Evolutionary conservation across 2,113 vertebrate genomes (phyloP), one percentile per base, ranked within the genome.

Genomic region (Taxidea taxus): DNA sequence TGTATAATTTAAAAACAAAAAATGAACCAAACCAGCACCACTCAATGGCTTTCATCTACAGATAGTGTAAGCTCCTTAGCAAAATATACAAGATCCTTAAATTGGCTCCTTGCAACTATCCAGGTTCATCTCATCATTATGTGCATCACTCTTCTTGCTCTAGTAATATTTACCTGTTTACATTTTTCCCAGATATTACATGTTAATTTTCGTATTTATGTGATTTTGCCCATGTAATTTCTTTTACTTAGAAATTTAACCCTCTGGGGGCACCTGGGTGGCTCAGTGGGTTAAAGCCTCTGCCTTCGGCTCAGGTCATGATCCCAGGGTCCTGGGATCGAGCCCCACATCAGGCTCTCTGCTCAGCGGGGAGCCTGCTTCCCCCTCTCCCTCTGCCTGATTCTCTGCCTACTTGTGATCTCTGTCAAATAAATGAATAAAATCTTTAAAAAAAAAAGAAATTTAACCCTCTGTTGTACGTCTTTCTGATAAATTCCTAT

Each of bases 401-500:
- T n/a, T n/a, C n/a, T n/a, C n/a, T n/a, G n/a, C n/a, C n/a, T n/a
- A n/a, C n/a, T n/a, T n/a, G n/a, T n/a, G n/a, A n/a, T n/a, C n/a
- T n/a, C n/a, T n/a, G n/a, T n/a, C n/a, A n/a, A n/a, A n/a, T n/a
- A n/a, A n/a, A n/a, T n/a, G n/a, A n/a, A n/a, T n/a, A n/a, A n/a
- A n/a, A n/a, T n/a, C n/a, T n/a, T n/a, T n/a, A n/a, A n/a, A n/a
- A n/a, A n/a, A n/a, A n/a, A n/a, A n/a, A n/a, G 68, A 94, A 93
- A 87, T 47, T 64, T 62, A 70, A 54, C 27, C 51, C 7, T 37
- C 7, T 72, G 25, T 51, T 95, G 21, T 58, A 29, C 82, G 66
- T 78, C 13, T 89, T 97, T 89, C 51, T 74, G 74, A 82, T 68
- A 90, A 97, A 90, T 90, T 80, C 37, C 37, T 84, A 87, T 51